Evolutionary conservation across 1,140 invertebrate genomes (phyloP), one percentile per base, ranked within the genome.

Genomic region (Hypsibius dujardini): DNA sequence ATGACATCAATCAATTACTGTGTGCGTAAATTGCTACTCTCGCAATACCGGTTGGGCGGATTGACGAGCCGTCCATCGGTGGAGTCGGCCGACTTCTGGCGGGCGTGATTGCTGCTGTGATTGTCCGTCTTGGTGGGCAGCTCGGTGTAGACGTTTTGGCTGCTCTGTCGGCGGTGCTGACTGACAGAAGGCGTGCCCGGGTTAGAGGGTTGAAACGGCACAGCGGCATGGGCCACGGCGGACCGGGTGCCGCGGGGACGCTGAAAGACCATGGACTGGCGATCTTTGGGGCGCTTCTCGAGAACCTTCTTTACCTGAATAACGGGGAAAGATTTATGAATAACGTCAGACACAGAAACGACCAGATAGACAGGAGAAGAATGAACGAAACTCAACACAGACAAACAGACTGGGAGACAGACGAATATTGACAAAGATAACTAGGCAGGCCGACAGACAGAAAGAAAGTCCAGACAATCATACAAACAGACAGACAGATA

Each of bases 101-200:
- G 12, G 62, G 45, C 62, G 45, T 67, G 62, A 42, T 67, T 67
- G 42, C 62, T 67, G 62, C 12, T 42, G 45, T 67, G 62, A 42
- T 67, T 67, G 42, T 67, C 62, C 3, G 62, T 67, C 42, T 67
- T 67, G 62, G 62, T 67, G 62, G 62, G 62, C 45, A 67, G 42
- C 45, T 67, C 62, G 12, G 62, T 67, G 42, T 67, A 67, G 42
- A 67, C 62, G 42, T 67, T 67, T 45, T 67, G 62, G 42, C 62
- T 67, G 62, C 62, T 67, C 62, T 67, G 62, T 0, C 62, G 62
- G 3, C 62, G 62, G 62, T 67, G 62, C 42, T 67, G 62, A 42
- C 42, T 67, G 42, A 67, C 42, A 3, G 62, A 45, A 12, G 62
- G 62, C 62, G 62, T 67, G 42, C 45, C 45, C 12, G 62, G 62